Percentiles rank a stretch among this genome's conserved stretches.
These are phyloP conservation scores for Rynchops niger DNA, from an alignment of 2,113 vertebrate species.

Conservation along the genomic window DNA sequence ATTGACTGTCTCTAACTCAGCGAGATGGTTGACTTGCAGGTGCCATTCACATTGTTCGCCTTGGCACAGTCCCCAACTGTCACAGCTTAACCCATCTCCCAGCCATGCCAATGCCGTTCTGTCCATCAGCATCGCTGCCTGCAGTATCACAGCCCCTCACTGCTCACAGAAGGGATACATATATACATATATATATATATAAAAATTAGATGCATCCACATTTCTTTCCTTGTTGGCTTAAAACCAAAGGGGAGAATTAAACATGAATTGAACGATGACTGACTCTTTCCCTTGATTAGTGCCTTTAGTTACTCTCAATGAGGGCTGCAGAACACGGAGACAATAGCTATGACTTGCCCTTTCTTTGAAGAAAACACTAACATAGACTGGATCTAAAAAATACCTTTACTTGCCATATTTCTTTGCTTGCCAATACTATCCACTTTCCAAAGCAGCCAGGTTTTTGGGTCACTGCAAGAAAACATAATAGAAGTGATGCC, in stretches of 20 bases:
- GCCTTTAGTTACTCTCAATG: background rate
- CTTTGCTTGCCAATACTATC: constrained; percentile 51
- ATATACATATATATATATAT: no score
- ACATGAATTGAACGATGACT: background rate
- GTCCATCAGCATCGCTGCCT: background rate
- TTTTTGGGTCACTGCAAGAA: constrained; percentile 47
- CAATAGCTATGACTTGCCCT: background rate
- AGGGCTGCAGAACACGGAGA: background rate
- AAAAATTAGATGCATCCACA: background rate
- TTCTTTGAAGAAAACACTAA: background rate
- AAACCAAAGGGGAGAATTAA: background rate
- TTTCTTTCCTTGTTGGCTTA: background rate
- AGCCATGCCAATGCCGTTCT: background rate
- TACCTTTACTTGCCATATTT: constrained; percentile 48
- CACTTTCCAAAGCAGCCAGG: constrained; percentile 54
- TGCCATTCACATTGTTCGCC: background rate
- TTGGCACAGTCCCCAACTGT: background rate
- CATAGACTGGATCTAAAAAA: constrained; percentile 20
- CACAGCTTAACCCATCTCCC: background rate
- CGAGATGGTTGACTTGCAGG: background rate
- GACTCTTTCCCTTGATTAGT: background rate
- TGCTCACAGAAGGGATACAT: background rate
- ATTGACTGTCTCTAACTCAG: background rate
- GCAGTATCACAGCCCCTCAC: background rate
- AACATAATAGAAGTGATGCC: constrained; percentile 49